phyloP scores from a whole-genome alignment of 1,140 invertebrate species.

The Sminthurides bifidus region DNA sequence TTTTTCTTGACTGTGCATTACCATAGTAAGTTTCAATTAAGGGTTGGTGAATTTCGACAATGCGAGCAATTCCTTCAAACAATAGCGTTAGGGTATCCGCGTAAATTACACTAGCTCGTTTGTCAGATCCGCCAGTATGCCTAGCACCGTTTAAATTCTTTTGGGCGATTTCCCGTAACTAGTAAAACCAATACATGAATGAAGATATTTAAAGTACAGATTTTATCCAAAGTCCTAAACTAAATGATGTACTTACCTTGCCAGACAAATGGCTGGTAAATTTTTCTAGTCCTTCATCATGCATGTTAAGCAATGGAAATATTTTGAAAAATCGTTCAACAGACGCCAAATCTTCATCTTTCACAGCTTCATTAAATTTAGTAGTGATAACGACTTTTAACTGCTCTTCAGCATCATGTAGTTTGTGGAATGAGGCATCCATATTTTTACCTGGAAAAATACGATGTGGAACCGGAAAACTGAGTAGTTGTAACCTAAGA shows the following conservation, averaged over 20 bases:
- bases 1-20: slow-evolving; percentile 19
- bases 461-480: not conserved
- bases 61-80: slow-evolving; percentile 77
- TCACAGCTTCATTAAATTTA: slow-evolving; percentile 85
- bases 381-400: slow-evolving; percentile 58
- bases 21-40: slow-evolving; percentile 91
- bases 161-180: slow-evolving; percentile 56
- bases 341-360: slow-evolving; percentile 73
- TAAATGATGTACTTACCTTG: slow-evolving; percentile 46
- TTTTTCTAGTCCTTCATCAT: slow-evolving; percentile 77
- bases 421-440: slow-evolving; percentile 62
- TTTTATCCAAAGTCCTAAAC: not conserved
- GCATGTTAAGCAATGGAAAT: slow-evolving; percentile 86
- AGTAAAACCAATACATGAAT: slow-evolving; percentile 23
- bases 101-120: slow-evolving; percentile 60
- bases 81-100: slow-evolving; percentile 70
- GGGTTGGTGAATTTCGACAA: slow-evolving; percentile 83
- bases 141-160: slow-evolving; percentile 56
- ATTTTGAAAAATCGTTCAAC: slow-evolving; percentile 96
- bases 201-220: too few relatives aligned
- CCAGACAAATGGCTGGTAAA: slow-evolving; percentile 83
- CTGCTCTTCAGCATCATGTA: slow-evolving; percentile 73
- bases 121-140: slow-evolving; percentile 51
- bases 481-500: too few relatives aligned
- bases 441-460: slow-evolving; percentile 52